Conservation (phyloP, 2,113 vertebrate species). For the Bufo bufo region DNA sequence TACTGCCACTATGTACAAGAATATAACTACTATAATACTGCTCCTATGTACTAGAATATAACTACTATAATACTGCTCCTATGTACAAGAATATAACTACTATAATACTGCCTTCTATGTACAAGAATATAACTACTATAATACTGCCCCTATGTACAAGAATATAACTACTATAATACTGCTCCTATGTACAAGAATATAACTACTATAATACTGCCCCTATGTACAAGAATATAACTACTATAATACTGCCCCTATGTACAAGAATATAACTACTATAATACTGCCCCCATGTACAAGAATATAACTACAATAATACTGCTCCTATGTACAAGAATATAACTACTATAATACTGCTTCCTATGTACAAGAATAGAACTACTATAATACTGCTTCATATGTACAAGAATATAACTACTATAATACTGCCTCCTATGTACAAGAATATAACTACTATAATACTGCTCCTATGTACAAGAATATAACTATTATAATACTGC, state of each 20-base stretch:
- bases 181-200: not conserved
- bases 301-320: constrained; percentile 2
- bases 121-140: not conserved
- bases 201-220: constrained; percentile 6
- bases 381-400: not conserved
- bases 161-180: constrained; percentile 5
- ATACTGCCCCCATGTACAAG: not conserved
- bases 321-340: not conserved
- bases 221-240: no score
- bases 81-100: constrained; percentile 3
- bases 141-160: constrained; percentile 3
- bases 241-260: not conserved
- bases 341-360: constrained; percentile 9
- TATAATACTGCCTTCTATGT: not conserved
- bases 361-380: not conserved
- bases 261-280: not conserved
- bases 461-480: not conserved
- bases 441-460: constrained; percentile 5
- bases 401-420: not conserved
- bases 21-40: constrained; percentile 6
- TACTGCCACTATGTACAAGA: no score
- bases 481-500: constrained; percentile 17
- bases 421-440: not conserved
- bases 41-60: not conserved
- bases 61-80: constrained; percentile 2